Evolutionary conservation across 2,113 vertebrate genomes (phyloP).

Genomic region (Baryphthengus martii): DNA sequence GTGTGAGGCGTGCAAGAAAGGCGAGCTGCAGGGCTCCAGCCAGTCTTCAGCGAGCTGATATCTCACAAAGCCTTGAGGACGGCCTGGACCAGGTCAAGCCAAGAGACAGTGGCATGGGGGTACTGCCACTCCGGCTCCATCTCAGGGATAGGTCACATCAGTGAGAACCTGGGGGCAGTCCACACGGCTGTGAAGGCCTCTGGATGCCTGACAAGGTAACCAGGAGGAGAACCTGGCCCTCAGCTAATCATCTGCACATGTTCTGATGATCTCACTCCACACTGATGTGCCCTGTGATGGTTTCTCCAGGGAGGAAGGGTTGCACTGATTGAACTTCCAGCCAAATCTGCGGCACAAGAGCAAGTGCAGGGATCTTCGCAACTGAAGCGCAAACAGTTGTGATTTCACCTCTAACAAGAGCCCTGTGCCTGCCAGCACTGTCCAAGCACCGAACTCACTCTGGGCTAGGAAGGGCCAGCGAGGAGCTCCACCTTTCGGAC

Average conservation of each 20-base stretch:
- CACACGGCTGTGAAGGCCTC: background rate
- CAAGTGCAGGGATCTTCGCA: background rate
- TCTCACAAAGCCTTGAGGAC: slow-evolving; percentile 53
- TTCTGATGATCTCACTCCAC: background rate
- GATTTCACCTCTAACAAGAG: background rate
- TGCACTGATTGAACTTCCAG: background rate
- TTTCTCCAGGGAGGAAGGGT: background rate
- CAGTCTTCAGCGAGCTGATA: slow-evolving; percentile 16
- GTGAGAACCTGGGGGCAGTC: background rate
- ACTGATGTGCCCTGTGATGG: background rate
- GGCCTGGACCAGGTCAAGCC: background rate
- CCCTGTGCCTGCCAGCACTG: background rate
- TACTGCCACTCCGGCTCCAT: background rate
- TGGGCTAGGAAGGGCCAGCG: background rate
- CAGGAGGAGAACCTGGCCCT: background rate
- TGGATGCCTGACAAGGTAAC: background rate
- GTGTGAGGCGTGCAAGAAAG: background rate
- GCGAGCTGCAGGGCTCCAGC: background rate
- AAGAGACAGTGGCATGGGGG: slow-evolving; percentile 21
- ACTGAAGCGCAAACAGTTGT: background rate
- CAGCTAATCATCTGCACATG: background rate
- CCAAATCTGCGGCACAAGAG: background rate
- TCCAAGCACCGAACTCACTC: background rate
- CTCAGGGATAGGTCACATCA: background rate
- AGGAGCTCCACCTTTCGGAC: accelerated